Evolutionary conservation across 2,113 vertebrate genomes (phyloP), one percentile per base, ranked within the genome.

Genomic region (Ictalurus furcatus): DNA sequence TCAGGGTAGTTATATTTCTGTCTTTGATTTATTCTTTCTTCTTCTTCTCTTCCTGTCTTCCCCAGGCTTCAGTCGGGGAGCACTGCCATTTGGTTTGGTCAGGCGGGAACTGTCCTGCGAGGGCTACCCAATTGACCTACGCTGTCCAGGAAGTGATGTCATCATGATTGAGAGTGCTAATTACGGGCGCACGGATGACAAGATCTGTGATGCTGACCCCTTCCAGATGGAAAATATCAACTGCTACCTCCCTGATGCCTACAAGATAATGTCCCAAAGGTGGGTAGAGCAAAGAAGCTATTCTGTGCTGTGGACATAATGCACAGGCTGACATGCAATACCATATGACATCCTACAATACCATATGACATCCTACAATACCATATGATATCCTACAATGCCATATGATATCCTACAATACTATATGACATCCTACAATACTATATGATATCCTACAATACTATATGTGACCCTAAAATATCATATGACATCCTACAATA

Each of bases 171-270:
- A 99, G 91, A 99, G 96, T 0, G 98, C 98, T 81, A 99, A 99
- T 96, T 99, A 99, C 30, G 98, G 98, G 87, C 96, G 98, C 88
- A 99, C 98, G 30, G 98, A 99, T 16, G 98, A 99, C 96, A 99
- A 99, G 96, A 99, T 99, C 91, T 99, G 98, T 90, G 98, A 99
- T 69, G 98, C 98, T 54, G 98, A 99, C 95, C 98, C 98, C 30
- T 99, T 99, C 96, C 98, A 99, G 94, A 99, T 99, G 98, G 98
- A 99, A 94, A 99, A 99, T 92, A 97, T 97, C 85, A 98, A 99
- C 94, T 99, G 98, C 95, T 99, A 99, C 96, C 98, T 99, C 93
- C 98, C 98, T 92, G 98, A 99, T 4, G 98, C 98, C 93, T 99
- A 97, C 96, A 99, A 99, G 95, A 99, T 99, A 92, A 99, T 99